Percentiles rank a stretch among this genome's conserved stretches.
Conservation (phyloP, 2,797 vertebrate species). For the Erpetoichthys calabaricus region DNA sequence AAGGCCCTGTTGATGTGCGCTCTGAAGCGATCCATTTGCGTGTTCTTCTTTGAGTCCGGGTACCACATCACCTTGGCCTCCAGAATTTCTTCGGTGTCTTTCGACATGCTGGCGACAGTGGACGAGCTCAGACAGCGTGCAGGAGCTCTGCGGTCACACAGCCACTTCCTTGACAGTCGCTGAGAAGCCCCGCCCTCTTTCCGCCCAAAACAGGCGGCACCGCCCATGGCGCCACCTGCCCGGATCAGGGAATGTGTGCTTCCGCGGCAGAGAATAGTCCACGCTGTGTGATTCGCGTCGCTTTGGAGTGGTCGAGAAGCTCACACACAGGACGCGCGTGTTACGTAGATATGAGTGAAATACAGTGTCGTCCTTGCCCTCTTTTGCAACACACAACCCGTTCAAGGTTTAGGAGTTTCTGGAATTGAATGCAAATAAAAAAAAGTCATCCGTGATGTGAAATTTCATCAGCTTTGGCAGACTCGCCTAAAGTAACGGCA, state of each 20-base stretch:
- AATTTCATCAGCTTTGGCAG: too few species aligned
- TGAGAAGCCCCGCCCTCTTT: not conserved
- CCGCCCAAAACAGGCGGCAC: conserved; percentile 15
- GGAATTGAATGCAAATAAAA: too few species aligned
- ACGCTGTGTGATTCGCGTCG: not conserved
- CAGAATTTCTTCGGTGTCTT: conserved; percentile 68
- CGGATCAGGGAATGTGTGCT: conserved; percentile 4
- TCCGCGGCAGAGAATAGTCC: conserved; percentile 1
- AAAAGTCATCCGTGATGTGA: too few species aligned
- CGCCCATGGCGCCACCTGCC: conserved; percentile 7
- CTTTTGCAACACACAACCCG: not conserved
- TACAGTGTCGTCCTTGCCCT: conserved; percentile 1
- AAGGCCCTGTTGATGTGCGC: conserved; percentile 56
- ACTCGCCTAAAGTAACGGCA: too few species aligned
- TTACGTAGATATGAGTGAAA: conserved; percentile 7
- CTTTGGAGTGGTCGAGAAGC: not conserved
- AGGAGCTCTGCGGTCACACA: not conserved
- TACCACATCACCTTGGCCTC: conserved; percentile 80
- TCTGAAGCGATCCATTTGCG: conserved; percentile 79
- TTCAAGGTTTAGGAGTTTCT: not conserved
- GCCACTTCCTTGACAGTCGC: conserved; percentile 8
- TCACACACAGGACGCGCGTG: not conserved
- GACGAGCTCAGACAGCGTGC: not conserved
- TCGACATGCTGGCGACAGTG: conserved; percentile 46
- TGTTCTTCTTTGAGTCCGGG: conserved; percentile 80